phyloP scores from a whole-genome alignment of 2,797 vertebrate genomes.

The Hemitrygon akajei region DNA sequence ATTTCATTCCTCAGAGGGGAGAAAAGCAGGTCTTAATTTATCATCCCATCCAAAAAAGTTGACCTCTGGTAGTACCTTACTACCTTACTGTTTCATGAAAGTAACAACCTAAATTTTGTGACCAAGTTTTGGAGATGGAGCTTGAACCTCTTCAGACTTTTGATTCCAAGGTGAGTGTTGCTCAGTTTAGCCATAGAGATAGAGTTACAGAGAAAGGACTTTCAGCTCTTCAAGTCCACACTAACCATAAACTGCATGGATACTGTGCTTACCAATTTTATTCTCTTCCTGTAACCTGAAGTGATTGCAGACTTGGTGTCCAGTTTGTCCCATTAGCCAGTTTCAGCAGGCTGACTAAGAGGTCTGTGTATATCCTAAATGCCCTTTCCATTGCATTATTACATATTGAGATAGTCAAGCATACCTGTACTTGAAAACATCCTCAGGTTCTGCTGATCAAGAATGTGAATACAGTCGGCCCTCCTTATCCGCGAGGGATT shows the following conservation, averaged over 20 bases:
- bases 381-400: not conserved
- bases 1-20: not conserved
- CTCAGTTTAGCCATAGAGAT: not conserved
- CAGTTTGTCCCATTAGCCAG: slow-evolving; percentile 45
- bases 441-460: not conserved
- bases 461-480: not conserved
- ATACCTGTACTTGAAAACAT: not conserved
- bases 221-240: too few relatives aligned
- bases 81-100: not conserved
- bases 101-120: not conserved
- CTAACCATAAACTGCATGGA: too few relatives aligned
- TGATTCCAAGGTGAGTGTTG: not conserved
- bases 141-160: not conserved
- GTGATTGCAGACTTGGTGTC: not conserved
- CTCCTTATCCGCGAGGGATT: too few relatives aligned
- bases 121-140: not conserved
- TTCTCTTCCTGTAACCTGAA: too few relatives aligned
- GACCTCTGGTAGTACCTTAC: not conserved
- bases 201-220: too few relatives aligned
- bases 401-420: not conserved
- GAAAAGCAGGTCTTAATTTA: not conserved
- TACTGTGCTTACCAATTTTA: too few relatives aligned
- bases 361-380: slow-evolving; percentile 37
- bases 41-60: not conserved
- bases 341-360: slow-evolving; percentile 36